Evolutionary conservation across 2,888 invertebrate genomes (phyloP), one percentile per base, ranked within the genome.

Genomic region (Sminthurides aquaticus): DNA sequence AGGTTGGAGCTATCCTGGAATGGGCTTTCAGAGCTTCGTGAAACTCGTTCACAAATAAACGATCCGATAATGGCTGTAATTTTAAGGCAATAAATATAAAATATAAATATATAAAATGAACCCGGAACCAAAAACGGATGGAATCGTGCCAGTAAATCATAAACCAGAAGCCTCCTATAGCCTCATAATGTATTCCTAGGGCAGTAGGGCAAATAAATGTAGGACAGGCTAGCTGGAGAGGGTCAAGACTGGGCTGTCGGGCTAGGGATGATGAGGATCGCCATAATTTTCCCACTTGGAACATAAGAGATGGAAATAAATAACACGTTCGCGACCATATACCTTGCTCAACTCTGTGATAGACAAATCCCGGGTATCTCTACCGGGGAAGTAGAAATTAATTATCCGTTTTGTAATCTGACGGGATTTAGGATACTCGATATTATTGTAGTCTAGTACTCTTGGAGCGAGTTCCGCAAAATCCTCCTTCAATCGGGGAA

Each of bases 1-100:
- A 74, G 0, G 74, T 74, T 34, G 71, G 70, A n/a, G 71, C 74
- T 49, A 69, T 55, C 54, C 69, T 66, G 26, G 70, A 64, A 60
- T 74, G 74, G 20, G 72, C 70, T 66, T 69, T 65, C 18, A 72
- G 2, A 2, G 68, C 70, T 43, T 63, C 67, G 22, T 69, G 28
- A 43, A 63, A 61, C 25, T 71, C 74, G 56, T 66, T 57, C 1
- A 64, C 49, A 48, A 74, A 70, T 8, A 66, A 69, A 43, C 74
- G 61, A 52, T 74, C 72, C 15, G 68, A 58, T 24, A 64, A 55
- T 18, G 64, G 64, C 64, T 64, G 27, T 56, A 56, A 56, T 11
- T 26, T 15, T 24, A 3, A 56, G 11, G n/a, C 5, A n/a, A 55
- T 25, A 24, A 49, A 49, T 3, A 49, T 49, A 49, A 49, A 3